Evolutionary conservation across 1,140 invertebrate genomes (phyloP), one percentile per base, ranked within the genome.

Genomic region (Drosophila mauritiana): DNA sequence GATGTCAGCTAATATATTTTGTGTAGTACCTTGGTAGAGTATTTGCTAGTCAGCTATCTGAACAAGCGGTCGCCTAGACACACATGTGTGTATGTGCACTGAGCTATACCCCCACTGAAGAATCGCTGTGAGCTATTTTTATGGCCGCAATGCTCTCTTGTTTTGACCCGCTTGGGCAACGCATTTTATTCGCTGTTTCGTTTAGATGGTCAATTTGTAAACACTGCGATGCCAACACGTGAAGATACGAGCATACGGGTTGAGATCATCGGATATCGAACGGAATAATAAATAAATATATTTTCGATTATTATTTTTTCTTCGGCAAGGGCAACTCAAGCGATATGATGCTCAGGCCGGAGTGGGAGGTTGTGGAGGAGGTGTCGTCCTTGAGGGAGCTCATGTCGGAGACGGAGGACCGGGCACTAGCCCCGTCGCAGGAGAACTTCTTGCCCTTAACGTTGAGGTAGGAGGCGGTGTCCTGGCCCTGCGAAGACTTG

Each of bases 151-250:
- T 73, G 36, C 73, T 55, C 49, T 55, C 58, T 36, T 36, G 17
- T 39, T 39, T 52, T 40, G 46, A 54, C 46, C 27, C 11, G 48
- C 56, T 58, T 49, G 46, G 36, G 54, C 56, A 53, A 46, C 56
- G 56, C 56, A 55, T 57, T 78, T 81, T 64, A 55, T 65, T 73
- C 43, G 62, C 74, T 67, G 77, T 76, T 76, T 37, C 67, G 52
- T 69, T 86, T 79, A 25, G 54, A 43, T 42, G 62, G 55, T 39
- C 65, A 40, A 88, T 86, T 79, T 88, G 67, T 88, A 89, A 88
- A 88, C 83, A 88, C 62, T 73, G 67, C 51, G 39, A 46, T 67
- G 34, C 46, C 46, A 57, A 13, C 83, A 82, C 65, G 69, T 72
- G 83, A 69, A 75, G 42, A 10, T 13, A 42, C 15, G 4, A 25